These are phyloP conservation scores for Diabrotica virgifera DNA, from an alignment of 1,140 invertebrate genomes.

Conservation along the genomic window DNA sequence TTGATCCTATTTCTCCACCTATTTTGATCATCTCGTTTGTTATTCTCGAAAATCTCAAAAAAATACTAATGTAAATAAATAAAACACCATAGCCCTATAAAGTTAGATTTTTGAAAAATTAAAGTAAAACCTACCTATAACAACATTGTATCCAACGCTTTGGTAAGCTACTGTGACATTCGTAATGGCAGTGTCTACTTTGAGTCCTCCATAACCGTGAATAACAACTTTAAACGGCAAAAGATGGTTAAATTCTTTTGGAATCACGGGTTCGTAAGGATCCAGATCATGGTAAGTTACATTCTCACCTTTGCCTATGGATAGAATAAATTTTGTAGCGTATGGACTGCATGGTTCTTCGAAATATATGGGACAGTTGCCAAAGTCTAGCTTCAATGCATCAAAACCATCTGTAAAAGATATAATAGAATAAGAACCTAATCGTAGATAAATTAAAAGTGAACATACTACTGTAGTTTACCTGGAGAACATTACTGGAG, in stretches of 20 bases:
- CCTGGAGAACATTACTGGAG: no score
- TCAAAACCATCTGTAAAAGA: background rate
- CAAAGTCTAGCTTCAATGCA: conserved; percentile 19
- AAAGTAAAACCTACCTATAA: conserved; percentile 32
- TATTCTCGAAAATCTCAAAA: no score
- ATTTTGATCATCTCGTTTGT: no score
- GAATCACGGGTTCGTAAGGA: conserved; percentile 34
- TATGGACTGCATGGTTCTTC: conserved; percentile 39
- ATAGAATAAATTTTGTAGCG: conserved; percentile 36
- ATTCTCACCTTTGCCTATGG: conserved; percentile 18
- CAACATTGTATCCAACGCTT: conserved; percentile 38
- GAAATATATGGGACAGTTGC: conserved; percentile 40
- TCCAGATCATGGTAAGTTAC: conserved; percentile 26
- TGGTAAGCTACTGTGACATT: conserved; percentile 40
- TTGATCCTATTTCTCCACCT: no score
- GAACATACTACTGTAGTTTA: no score
- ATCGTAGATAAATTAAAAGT: no score
- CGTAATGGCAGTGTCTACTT: conserved; percentile 35
- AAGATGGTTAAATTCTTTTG: conserved; percentile 22
- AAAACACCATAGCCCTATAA: no score
- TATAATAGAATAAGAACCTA: no score
- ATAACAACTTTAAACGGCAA: conserved; percentile 40
- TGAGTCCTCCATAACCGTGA: conserved; percentile 43
- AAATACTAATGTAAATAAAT: no score
- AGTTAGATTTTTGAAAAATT: conserved; percentile 9